These are phyloP conservation scores for Brachirus orientalis DNA, from an alignment of 2,113 vertebrate genomes.

Conservation along the genomic window DNA sequence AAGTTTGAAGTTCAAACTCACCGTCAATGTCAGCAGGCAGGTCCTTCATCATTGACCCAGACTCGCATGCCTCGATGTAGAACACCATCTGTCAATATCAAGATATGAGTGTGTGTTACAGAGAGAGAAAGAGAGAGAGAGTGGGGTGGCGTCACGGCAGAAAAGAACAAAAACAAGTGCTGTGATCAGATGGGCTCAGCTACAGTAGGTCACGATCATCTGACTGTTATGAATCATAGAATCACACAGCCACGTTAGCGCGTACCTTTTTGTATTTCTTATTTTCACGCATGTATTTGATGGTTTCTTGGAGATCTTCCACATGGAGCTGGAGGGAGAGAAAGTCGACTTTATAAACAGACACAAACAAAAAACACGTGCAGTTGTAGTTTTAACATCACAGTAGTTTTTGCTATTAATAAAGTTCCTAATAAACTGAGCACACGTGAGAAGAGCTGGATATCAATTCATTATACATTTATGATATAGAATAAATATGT, in stretches of 20 bases:
- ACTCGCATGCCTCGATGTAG: slow-evolving; percentile 98
- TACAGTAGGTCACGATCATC: too few species aligned
- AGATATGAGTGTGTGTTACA: neutral
- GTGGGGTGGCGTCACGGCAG: neutral
- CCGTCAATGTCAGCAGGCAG: slow-evolving; percentile 89
- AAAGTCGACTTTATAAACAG: neutral
- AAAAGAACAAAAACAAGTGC: slow-evolving; percentile 2
- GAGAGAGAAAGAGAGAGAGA: too few species aligned
- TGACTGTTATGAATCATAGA: neutral
- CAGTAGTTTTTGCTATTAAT: too few species aligned
- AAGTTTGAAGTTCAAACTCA: slow-evolving; percentile 71
- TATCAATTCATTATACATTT: too few species aligned
- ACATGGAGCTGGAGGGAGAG: slow-evolving; percentile 86
- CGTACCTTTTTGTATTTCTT: slow-evolving; percentile 87
- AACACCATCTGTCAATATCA: slow-evolving; percentile 89
- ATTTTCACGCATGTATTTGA: slow-evolving; percentile 89
- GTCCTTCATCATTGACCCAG: slow-evolving; percentile 96
- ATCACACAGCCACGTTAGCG: neutral
- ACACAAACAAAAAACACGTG: neutral
- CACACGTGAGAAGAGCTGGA: too few species aligned
- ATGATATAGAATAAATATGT: too few species aligned
- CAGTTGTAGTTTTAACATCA: too few species aligned
- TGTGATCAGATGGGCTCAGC: neutral
- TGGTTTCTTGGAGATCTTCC: slow-evolving; percentile 86
- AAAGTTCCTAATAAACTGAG: too few species aligned